These are phyloP conservation scores for Anguilla pacifica DNA, from an alignment of 2,797 vertebrate species.

Conservation along the genomic window DNA sequence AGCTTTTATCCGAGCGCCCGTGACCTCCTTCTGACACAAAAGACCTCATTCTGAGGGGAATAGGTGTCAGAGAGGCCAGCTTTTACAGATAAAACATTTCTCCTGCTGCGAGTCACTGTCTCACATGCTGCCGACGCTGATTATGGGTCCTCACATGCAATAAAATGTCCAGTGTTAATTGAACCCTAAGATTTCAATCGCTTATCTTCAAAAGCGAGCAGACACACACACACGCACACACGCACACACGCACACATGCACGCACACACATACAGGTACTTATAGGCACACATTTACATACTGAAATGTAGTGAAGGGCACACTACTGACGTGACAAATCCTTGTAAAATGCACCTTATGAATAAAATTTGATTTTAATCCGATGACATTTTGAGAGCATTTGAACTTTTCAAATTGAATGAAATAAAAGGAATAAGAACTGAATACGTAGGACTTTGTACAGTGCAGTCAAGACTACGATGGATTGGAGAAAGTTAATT, in stretches of 20 bases:
- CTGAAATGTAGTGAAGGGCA: no score
- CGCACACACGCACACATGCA: no score
- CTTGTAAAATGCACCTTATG: neutral
- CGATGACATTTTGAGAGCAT: neutral
- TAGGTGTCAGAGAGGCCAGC: neutral
- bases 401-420: neutral
- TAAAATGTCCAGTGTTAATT: no score
- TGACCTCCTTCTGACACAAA: neutral
- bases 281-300: no score
- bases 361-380: neutral
- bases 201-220: neutral
- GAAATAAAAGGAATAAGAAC: neutral
- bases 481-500: neutral
- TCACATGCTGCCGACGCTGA: neutral
- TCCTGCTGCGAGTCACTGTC: neutral
- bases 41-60: neutral
- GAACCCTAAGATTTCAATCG: neutral
- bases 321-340: no score
- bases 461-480: neutral
- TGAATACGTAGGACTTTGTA: neutral
- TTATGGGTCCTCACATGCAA: neutral
- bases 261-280: no score
- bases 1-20: neutral
- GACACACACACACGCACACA: no score
- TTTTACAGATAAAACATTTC: neutral